phyloP scores from a whole-genome alignment of 2,113 vertebrate species.

The Potamarius usumacintae region DNA sequence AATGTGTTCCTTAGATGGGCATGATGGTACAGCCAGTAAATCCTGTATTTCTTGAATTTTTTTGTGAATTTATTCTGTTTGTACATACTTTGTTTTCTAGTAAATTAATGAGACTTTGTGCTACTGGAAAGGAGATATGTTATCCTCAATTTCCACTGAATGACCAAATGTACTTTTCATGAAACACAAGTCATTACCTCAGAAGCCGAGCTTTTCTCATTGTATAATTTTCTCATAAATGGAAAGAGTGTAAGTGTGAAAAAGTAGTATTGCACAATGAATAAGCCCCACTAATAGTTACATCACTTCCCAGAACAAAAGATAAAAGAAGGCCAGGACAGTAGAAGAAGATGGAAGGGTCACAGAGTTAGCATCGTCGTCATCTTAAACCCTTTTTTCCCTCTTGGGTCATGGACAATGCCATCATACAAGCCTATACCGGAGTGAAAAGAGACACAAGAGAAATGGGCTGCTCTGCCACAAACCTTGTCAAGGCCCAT shows the following conservation, averaged over 20 bases:
- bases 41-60: neutral
- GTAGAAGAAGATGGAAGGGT: slow-evolving; percentile 74
- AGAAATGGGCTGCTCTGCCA: slow-evolving; percentile 85
- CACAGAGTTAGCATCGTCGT: neutral
- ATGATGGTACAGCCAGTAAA: slow-evolving; percentile 54
- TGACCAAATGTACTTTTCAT: slow-evolving; percentile 67
- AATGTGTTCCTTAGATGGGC: slow-evolving; percentile 61
- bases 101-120: slow-evolving; percentile 62
- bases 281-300: slow-evolving; percentile 74
- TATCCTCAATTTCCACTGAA: slow-evolving; percentile 10
- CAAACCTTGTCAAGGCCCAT: slow-evolving; percentile 80
- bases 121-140: slow-evolving; percentile 52
- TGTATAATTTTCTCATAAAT: slow-evolving; percentile 81
- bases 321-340: slow-evolving; percentile 56
- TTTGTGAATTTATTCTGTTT: slow-evolving; percentile 31
- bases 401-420: slow-evolving; percentile 74
- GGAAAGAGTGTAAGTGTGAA: slow-evolving; percentile 71
- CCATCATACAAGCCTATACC: slow-evolving; percentile 76
- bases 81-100: slow-evolving; percentile 33
- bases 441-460: slow-evolving; percentile 80
- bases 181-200: slow-evolving; percentile 74
- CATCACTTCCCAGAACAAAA: slow-evolving; percentile 77
- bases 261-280: slow-evolving; percentile 72
- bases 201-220: slow-evolving; percentile 63
- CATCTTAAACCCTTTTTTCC: slow-evolving; percentile 32